Base-by-base conservation (phyloP, 2,888 invertebrate genomes). In the Dasysyrphus albostriatus region DNA sequence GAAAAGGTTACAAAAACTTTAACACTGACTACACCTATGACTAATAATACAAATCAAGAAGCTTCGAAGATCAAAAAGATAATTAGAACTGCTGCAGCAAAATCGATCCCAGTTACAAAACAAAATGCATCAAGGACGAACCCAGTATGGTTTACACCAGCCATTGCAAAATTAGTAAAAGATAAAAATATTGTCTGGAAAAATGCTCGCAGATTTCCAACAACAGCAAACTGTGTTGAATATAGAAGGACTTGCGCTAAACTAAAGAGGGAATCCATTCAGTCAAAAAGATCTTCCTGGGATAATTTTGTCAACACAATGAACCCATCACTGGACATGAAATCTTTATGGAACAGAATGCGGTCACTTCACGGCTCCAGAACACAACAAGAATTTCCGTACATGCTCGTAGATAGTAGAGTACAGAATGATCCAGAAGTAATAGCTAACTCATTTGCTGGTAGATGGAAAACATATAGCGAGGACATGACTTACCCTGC, bases 51-150 rank as follows among this genome's bases (percentile, higher is more conserved):
- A 1, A 54, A 63, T 14, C 42, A 54, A 7, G 44, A 65, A 32
- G 56, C 65, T 8, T 16, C 75, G 2, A 75, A 56, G 56, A 19
- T 56, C 1, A 75, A 75, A 42, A 75, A 65, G 32, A 75, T 56
- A 19, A 56, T 56, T 3, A 75, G 65, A 65, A 44, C 44, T 5
- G 65, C 75, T 2, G 63, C 75, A 32, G 37, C 75, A 5, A 75
- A 54, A 56, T 32, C 19, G 1, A 75, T 65, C 12, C 56, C 67
- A 14, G 19, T 9, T 9, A 12, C 65, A 16, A 65, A 74, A 37
- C 4, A 9, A 19, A 16, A 44, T 16, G 1, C 29, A 6, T 8
- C 9, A 10, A 63, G 42, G 8, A 12, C 5, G 0, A 65, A 75
- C 7, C 65, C 54, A 1, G n/a, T 75, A 12, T 65, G 65, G 56